These are phyloP conservation scores for Australoheros scitulus DNA, from an alignment of 2,113 vertebrate species.

Conservation along the genomic window DNA sequence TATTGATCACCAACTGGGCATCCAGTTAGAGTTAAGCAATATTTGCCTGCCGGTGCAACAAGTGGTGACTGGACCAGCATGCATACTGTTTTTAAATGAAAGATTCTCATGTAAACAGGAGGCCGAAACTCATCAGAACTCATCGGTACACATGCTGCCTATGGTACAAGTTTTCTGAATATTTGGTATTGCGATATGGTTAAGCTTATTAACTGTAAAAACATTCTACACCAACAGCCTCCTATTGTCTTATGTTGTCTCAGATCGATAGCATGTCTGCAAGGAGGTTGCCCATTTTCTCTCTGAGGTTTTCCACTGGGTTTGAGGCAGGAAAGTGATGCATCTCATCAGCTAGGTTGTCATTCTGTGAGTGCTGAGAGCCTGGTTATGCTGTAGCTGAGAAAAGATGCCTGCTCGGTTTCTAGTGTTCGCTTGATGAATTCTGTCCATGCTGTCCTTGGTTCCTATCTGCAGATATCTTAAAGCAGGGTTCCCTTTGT, in stretches of 20 bases:
- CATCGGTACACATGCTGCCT: too few relatives aligned
- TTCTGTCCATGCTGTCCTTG: slow-evolving; percentile 55
- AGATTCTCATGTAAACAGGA: too few relatives aligned
- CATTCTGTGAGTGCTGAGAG: slow-evolving; percentile 17
- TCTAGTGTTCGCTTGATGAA: slow-evolving; percentile 11
- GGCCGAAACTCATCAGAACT: too few relatives aligned
- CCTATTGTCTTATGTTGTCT: not conserved
- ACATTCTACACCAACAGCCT: not conserved
- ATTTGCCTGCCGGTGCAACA: not conserved
- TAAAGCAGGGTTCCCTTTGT: slow-evolving; percentile 53
- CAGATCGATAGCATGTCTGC: not conserved
- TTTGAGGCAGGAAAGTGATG: slow-evolving; percentile 8
- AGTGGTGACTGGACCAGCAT: not conserved
- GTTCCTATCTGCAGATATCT: slow-evolving; percentile 38
- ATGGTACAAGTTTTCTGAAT: too few relatives aligned
- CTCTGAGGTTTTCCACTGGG: not conserved
- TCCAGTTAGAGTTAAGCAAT: not conserved
- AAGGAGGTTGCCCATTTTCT: not conserved
- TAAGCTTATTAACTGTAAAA: not conserved
- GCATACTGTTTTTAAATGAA: not conserved
- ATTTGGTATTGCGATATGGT: not conserved
- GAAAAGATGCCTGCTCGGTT: slow-evolving; percentile 5
- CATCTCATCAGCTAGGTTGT: slow-evolving; percentile 12
- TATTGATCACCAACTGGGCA: not conserved
- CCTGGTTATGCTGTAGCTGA: slow-evolving; percentile 16